Percentiles rank a stretch among this genome's conserved stretches.
Evolutionary conservation across 2,888 invertebrate genomes (phyloP).

Genomic region (Orchestes rusci): DNA sequence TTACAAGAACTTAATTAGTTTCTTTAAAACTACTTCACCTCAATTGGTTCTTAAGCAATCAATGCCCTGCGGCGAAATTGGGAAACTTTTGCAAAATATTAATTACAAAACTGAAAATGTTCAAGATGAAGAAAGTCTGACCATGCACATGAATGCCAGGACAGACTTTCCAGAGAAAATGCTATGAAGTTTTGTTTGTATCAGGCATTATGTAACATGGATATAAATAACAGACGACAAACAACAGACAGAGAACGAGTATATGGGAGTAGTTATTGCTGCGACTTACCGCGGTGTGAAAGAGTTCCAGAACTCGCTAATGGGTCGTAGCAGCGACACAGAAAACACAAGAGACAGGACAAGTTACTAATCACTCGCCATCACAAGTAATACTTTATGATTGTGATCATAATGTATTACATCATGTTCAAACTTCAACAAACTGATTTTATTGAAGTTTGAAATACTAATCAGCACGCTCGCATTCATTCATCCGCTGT

Average conservation of each 20-base stretch:
- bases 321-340: constrained; percentile 61
- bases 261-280: constrained; percentile 44
- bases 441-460: too few relatives aligned
- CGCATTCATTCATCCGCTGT: too few relatives aligned
- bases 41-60: too few relatives aligned
- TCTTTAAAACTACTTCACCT: too few relatives aligned
- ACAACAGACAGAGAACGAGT: constrained; percentile 32
- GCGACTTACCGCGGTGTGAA: constrained; percentile 97
- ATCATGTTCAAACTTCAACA: too few relatives aligned
- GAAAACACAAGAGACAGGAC: constrained; percentile 59
- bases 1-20: too few relatives aligned
- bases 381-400: constrained; percentile 36
- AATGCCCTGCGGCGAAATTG: too few relatives aligned
- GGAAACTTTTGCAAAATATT: too few relatives aligned
- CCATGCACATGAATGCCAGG: too few relatives aligned
- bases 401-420: too few relatives aligned
- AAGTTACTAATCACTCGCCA: constrained; percentile 44
- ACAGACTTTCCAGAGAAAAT: constrained; percentile 9
- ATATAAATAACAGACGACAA: constrained; percentile 16
- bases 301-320: constrained; percentile 98
- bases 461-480: too few relatives aligned
- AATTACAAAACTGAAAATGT: constrained; percentile 16
- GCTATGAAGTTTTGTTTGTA: constrained; percentile 1
- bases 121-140: constrained; percentile 6
- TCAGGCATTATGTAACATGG: constrained; percentile 35